Evolutionary conservation across 1,140 invertebrate species (phyloP).

Genomic region (Aphelenchoides besseyi): DNA sequence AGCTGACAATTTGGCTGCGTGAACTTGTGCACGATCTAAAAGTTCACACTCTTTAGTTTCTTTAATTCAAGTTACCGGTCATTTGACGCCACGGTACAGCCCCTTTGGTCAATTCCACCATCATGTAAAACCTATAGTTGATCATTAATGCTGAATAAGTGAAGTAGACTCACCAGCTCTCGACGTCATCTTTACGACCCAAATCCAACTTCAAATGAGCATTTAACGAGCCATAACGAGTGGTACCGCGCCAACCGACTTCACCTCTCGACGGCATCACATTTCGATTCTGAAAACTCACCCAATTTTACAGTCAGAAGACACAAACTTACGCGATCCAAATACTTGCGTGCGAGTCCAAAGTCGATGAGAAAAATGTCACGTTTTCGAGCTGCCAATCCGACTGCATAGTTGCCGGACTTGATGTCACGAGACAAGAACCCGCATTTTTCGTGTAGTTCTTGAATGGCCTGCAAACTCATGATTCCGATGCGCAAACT

Average conservation of each 20-base stretch:
- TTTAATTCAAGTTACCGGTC: conserved; percentile 22
- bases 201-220: conserved; percentile 86
- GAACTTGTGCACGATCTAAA: conserved; percentile 29
- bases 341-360: conserved; percentile 88
- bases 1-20: conserved; percentile 25
- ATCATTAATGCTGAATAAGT: conserved; percentile 3
- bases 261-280: conserved; percentile 37
- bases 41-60: not conserved
- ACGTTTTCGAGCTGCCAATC: conserved; percentile 21
- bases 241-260: conserved; percentile 73
- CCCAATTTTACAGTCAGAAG: conserved; percentile 65
- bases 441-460: conserved; percentile 41
- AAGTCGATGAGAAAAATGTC: conserved; percentile 79
- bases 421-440: conserved; percentile 50
- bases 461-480: conserved; percentile 41
- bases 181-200: conserved; percentile 36
- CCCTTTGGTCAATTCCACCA: conserved; percentile 48
- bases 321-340: conserved; percentile 61
- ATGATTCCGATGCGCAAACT: conserved; percentile 45
- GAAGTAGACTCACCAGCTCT: conserved; percentile 18
- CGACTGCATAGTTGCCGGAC: conserved; percentile 51
- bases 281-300: conserved; percentile 72
- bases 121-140: conserved; percentile 50
- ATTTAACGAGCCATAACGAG: conserved; percentile 97
- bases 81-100: conserved; percentile 45